Evolutionary conservation across 2,888 invertebrate species (phyloP).

Genomic region (Rhogogaster chlorosoma): DNA sequence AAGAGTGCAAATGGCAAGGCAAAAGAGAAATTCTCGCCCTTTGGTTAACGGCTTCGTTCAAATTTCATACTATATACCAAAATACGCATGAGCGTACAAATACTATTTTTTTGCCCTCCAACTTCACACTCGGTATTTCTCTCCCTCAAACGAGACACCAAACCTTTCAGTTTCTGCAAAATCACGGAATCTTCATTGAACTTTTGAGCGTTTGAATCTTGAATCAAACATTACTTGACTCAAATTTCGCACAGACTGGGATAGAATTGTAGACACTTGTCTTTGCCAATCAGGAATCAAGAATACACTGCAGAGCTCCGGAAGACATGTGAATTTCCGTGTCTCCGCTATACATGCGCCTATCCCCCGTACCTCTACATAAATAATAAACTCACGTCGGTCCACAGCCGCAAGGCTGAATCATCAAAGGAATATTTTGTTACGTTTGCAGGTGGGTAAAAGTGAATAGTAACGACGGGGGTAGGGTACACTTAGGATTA

Average conservation of each 20-base stretch:
- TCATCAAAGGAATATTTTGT: slow-evolving; percentile 28
- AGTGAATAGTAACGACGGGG: slow-evolving; percentile 14
- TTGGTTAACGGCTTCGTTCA: not conserved
- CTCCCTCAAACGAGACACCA: not conserved
- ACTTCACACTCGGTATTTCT: not conserved
- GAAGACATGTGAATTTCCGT: not conserved
- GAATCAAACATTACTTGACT: too few relatives aligned
- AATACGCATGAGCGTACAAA: not conserved
- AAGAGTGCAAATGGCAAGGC: slow-evolving; percentile 10
- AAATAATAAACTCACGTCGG: not conserved
- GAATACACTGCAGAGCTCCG: not conserved
- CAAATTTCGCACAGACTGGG: not conserved
- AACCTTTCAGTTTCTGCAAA: not conserved
- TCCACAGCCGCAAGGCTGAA: not conserved
- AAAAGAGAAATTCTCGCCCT: not conserved
- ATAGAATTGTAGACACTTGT: not conserved
- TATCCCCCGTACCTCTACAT: not conserved
- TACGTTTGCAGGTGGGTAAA: not conserved
- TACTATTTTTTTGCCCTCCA: not conserved
- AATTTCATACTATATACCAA: not conserved
- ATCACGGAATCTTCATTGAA: not conserved
- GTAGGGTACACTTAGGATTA: not conserved
- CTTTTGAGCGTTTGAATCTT: not conserved
- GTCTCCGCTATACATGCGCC: not conserved
- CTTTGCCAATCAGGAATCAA: not conserved